phyloP scores from a whole-genome alignment of 2,113 vertebrate genomes.

The Misgurnus mizolepis region DNA sequence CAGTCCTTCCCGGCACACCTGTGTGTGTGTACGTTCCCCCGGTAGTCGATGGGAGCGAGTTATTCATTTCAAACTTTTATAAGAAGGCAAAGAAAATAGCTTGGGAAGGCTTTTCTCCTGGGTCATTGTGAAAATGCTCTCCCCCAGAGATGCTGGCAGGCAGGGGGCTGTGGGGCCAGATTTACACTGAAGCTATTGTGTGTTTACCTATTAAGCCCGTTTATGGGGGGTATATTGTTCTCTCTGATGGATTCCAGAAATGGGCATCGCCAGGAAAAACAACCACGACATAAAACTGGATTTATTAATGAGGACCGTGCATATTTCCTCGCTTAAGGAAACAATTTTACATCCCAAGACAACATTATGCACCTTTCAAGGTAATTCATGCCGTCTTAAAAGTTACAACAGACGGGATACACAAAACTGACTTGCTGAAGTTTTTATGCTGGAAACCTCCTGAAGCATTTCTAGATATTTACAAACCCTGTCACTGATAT shows the following conservation, averaged over 20 bases:
- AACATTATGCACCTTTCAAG: slow-evolving; percentile 32
- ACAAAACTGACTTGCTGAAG: slow-evolving; percentile 19
- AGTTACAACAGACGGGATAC: slow-evolving; percentile 16
- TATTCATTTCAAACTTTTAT: slow-evolving; percentile 72
- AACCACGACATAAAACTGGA: slow-evolving; percentile 24
- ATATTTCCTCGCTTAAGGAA: slow-evolving; percentile 24
- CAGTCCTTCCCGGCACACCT: slow-evolving; percentile 73
- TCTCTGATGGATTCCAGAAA: slow-evolving; percentile 50
- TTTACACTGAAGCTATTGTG: slow-evolving; percentile 57
- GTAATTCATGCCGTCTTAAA: slow-evolving; percentile 28
- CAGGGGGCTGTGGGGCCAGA: slow-evolving; percentile 22
- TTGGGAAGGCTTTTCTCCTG: slow-evolving; percentile 33
- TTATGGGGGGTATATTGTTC: slow-evolving; percentile 44
- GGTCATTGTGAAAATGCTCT: slow-evolving; percentile 40
- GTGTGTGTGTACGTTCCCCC: slow-evolving; percentile 78
- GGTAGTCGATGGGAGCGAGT: slow-evolving; percentile 65
- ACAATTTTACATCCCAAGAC: slow-evolving; percentile 33
- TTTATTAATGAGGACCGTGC: slow-evolving; percentile 39
- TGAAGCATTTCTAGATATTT: slow-evolving; percentile 31
- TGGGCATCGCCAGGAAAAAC: slow-evolving; percentile 42
- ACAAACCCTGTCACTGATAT: slow-evolving; percentile 21
- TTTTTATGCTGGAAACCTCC: slow-evolving; percentile 29
- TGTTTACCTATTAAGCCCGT: slow-evolving; percentile 58
- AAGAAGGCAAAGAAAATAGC: slow-evolving; percentile 52
- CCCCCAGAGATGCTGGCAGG: slow-evolving; percentile 6